These are phyloP conservation scores for Petromus typicus DNA, from an alignment of 2,113 vertebrate species.

Conservation along the genomic window DNA sequence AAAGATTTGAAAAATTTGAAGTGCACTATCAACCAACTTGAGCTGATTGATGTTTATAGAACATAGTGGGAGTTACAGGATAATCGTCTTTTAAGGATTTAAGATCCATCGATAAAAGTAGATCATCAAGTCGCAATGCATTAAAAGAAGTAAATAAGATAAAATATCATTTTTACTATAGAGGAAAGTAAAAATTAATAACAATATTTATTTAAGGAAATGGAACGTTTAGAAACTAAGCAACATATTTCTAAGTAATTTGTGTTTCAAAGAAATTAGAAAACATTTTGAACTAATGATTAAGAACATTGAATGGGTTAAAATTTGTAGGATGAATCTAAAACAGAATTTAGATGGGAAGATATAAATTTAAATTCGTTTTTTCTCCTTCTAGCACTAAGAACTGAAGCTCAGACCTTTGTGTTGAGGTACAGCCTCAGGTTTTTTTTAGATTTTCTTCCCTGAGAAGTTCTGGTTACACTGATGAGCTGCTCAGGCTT, in stretches of 20 bases:
- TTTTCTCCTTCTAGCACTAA: background rate
- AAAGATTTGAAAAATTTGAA: conserved; percentile 3
- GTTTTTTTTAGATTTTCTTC: background rate
- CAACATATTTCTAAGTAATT: conserved; percentile 41
- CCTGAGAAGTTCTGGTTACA: background rate
- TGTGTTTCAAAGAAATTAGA: background rate
- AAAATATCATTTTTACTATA: background rate
- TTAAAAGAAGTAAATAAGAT: background rate
- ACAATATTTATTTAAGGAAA: background rate
- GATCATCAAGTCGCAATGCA: background rate
- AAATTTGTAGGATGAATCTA: background rate
- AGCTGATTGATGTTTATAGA: background rate
- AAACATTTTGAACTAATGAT: conserved; percentile 23
- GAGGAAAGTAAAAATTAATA: conserved; percentile 52
- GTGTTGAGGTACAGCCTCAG: background rate
- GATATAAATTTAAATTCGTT: conserved; percentile 17
- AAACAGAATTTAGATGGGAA: background rate
- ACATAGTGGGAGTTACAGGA: background rate
- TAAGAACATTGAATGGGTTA: background rate
- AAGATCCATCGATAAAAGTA: background rate
- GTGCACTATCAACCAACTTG: background rate
- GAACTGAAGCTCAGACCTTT: background rate
- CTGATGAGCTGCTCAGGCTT: background rate
- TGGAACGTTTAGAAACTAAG: conserved; percentile 42
- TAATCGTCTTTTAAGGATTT: background rate